Conservation (phyloP, 1,140 invertebrate genomes). For the Drosophila elegans region DNA sequence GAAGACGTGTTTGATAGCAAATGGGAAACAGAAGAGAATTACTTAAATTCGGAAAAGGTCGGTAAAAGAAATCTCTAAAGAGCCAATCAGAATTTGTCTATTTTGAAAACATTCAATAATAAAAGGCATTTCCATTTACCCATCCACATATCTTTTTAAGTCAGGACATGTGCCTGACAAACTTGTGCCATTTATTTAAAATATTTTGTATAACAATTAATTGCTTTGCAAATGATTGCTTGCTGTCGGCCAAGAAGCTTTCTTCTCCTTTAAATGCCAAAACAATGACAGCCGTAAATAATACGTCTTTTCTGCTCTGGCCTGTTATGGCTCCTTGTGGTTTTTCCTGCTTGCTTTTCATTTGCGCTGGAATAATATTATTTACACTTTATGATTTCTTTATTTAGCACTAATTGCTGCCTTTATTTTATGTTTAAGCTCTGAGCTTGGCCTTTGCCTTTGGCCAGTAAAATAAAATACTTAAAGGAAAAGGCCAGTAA, state of each 20-base stretch:
- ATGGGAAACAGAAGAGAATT: not conserved
- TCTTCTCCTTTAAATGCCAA: conserved; percentile 56
- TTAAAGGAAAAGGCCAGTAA: conserved; percentile 20
- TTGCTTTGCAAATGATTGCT: conserved; percentile 55
- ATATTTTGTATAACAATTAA: conserved; percentile 65
- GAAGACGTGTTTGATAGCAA: not conserved
- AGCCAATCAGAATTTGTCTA: not conserved
- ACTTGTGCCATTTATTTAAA: conserved; percentile 39
- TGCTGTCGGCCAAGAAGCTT: conserved; percentile 41
- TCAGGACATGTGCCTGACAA: conserved; percentile 21
- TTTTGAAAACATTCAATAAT: not conserved
- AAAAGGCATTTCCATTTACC: not conserved
- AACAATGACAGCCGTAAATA: conserved; percentile 73
- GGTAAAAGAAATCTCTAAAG: not conserved
- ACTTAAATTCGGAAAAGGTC: not conserved
- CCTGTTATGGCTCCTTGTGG: conserved; percentile 11
- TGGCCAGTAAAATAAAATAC: conserved; percentile 20
- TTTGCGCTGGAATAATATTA: conserved; percentile 68
- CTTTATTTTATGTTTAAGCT: conserved; percentile 38
- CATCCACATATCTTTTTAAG: conserved; percentile 2
- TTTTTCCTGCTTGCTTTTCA: conserved; percentile 58
- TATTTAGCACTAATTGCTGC: conserved; percentile 79
- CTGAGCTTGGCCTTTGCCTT: conserved; percentile 12
- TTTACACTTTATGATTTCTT: conserved; percentile 81
- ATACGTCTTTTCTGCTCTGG: conserved; percentile 18